These are phyloP conservation scores for Drosophila virilis DNA, from an alignment of 1,140 invertebrate species.

Conservation along the genomic window DNA sequence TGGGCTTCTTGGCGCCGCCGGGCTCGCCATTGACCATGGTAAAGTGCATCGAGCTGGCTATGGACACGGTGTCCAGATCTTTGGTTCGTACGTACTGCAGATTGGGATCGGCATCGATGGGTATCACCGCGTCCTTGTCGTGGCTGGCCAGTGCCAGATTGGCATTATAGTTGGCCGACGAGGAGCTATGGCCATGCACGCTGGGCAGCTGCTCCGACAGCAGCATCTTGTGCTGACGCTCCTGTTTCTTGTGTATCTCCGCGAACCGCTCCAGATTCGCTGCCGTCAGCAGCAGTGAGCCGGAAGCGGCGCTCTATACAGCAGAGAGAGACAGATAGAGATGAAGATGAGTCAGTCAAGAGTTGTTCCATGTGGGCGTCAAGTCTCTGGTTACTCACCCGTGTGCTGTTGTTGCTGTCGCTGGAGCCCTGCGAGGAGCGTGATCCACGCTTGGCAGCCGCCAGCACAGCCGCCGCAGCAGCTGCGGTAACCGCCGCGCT, in stretches of 20 bases:
- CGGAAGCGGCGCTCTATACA: slow-evolving; percentile 90
- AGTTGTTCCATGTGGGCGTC: neutral
- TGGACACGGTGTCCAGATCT: slow-evolving; percentile 88
- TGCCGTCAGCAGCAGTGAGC: slow-evolving; percentile 90
- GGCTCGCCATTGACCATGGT: slow-evolving; percentile 92
- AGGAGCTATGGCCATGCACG: slow-evolving; percentile 64
- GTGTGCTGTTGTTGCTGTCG: slow-evolving; percentile 90
- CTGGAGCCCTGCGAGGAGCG: slow-evolving; percentile 90
- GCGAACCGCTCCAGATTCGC: slow-evolving; percentile 89
- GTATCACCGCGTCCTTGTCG: slow-evolving; percentile 69
- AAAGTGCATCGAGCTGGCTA: slow-evolving; percentile 93
- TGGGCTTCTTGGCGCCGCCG: slow-evolving; percentile 85
- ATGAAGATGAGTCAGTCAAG: too few relatives aligned
- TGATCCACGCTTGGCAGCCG: slow-evolving; percentile 86
- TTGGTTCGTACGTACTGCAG: slow-evolving; percentile 81
- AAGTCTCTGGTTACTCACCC: slow-evolving; percentile 86
- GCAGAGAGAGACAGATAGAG: too few relatives aligned
- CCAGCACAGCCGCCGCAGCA: slow-evolving; percentile 65
- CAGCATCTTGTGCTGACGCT: slow-evolving; percentile 70
- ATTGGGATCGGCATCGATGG: slow-evolving; percentile 76
- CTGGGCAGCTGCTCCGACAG: slow-evolving; percentile 63
- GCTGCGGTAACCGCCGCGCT: slow-evolving; percentile 83
- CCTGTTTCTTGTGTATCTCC: slow-evolving; percentile 87
- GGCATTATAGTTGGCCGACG: slow-evolving; percentile 71
- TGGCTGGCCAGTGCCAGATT: slow-evolving; percentile 63